Evolutionary conservation across 23 tunicate genomes (phyloP), one percentile per base, ranked within the genome.

Genomic region (Halocynthia roretzi): DNA sequence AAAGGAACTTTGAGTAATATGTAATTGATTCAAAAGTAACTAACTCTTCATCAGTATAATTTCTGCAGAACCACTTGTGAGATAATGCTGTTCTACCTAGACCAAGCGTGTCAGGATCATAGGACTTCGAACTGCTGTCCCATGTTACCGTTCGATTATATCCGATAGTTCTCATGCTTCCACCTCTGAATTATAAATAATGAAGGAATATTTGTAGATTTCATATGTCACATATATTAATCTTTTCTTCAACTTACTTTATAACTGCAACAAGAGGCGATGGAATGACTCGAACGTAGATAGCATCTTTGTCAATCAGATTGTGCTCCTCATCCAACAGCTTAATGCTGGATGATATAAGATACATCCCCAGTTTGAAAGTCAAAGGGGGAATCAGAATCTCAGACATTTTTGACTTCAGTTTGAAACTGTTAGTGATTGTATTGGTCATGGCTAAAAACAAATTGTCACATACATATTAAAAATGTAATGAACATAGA

Each of bases 101-200:
- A 18, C 72, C 85, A 0, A 81, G 14, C 0, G 82, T 52, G 67
- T 92, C 98, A 48, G 98, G 98, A 58, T 92, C 98, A 60, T 82
- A 82, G 6, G 98, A 92, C 44, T 60, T 72, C 8, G 80, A 60
- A 44, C 56, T 53, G 44, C 83, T 75, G 75, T 92, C 92, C 92
- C 91, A 92, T 51, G 91, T 92, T 66, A 80, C 98, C 10, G 73
- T 53, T 51, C 89, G 84, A 10, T 74, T 76, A 7, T 90, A 82
- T 50, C 98, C 98, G 6, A 92, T 82, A 6, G 98, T 92, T 40
- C 98, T 71, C 98, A 92, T 92, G 8, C 60, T 71, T 23, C 98
- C 98, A 6, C 98, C 98, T 54, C 98, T 92, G 71, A 17, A 80
- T 31, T 31, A 31, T 31, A 4, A 31, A 31, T 4, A 31, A 31